Base-by-base conservation (phyloP, 1,140 invertebrate species). In the Mycetomoellerius zeteki region DNA sequence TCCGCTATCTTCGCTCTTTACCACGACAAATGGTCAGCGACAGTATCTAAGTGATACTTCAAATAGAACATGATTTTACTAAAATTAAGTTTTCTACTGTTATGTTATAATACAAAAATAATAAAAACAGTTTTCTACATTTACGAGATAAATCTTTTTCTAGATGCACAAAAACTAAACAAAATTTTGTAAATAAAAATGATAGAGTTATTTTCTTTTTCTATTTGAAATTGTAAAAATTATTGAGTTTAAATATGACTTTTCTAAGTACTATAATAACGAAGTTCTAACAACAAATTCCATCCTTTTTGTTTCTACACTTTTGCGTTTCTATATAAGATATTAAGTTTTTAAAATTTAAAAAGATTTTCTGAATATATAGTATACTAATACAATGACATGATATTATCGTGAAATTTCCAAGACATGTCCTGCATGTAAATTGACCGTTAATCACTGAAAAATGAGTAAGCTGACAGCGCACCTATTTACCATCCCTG, bases 371-470 rank as follows among this genome's bases (percentile, higher is more conserved):
- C 7, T 1, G 0, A 6, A 24, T n/a, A n/a, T n/a, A 19, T 76
- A 47, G 7, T 43, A 58, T 12, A 37, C 33, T 19, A 60, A 76
- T 76, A 60, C 4, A 87, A 50, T 27, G 10, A 10, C 24, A 16
- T 14, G 10, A 73, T 24, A 52, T 54, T 43, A 10, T 58, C 21
- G 75, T 86, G 21, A 88, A 92, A 88, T 86, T 86, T 67, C 27
- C 1, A 30, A 65, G 33, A 81, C 73, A 37, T 60, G 56, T 64
- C 72, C 72, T 77, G 82, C 87, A 69, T 87, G 84, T 86, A 94
- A 93, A 94, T 94, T 92, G 90, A 93, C 86, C 87, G 88, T 93
- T 93, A 92, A 94, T 93, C 93, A 93, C 91, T 94, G 92, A 93
- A 93, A 94, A 94, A 93, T 91, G 85, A 92, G 89, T 86, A 89